Base-by-base conservation (phyloP, 1,140 invertebrate species). In the Heliconius congener region DNA sequence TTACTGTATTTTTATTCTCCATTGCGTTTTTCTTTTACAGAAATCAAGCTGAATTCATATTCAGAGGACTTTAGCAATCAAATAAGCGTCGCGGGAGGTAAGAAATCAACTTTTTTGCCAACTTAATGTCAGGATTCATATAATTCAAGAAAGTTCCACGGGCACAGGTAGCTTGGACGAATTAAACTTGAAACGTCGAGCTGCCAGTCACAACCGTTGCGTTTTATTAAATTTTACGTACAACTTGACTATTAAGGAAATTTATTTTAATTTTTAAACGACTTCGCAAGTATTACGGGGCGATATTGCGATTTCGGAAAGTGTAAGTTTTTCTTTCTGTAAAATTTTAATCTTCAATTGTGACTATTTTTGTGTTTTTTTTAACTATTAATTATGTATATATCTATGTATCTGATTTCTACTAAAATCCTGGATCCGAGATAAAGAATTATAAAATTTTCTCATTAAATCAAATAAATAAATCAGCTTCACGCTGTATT, bases 71-170 rank as follows among this genome's bases (percentile, higher is more conserved):
- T 92, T 81, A 87, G 89, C 79, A 94, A 94, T 88, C 92, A 94
- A 89, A 93, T 94, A 80, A 94, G 92, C 85, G 88, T 94, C 72
- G 92, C 92, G 19, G 92, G 92, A 88, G 92, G 92, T 94, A 87
- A 78, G 88, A 77, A 82, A 74, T 70, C 73, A 81, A 82, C 71
- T 77, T 82, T 74, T 84, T 84, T 78, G 66, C 74, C 16, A 80
- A 82, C 78, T 82, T 82, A 73, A 82, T 78, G 79, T 77, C 74
- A 70, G 74, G 82, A 76, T 83, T 80, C 55, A 71, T 80, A 77
- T 81, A 83, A 83, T 81, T 81, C 74, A 76, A 34, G 39, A 83
- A 81, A 83, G 70, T 83, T 81, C 46, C 37, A 18, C 50, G 46
- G 50, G 78, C 18, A 52, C 50, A 73, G 66, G 78, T 80, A 80